A percentile compares a stretch with the other conserved stretches of the same genome.
Evolutionary conservation across 2,113 vertebrate genomes (phyloP).

Genomic region (Neogale vison): DNA sequence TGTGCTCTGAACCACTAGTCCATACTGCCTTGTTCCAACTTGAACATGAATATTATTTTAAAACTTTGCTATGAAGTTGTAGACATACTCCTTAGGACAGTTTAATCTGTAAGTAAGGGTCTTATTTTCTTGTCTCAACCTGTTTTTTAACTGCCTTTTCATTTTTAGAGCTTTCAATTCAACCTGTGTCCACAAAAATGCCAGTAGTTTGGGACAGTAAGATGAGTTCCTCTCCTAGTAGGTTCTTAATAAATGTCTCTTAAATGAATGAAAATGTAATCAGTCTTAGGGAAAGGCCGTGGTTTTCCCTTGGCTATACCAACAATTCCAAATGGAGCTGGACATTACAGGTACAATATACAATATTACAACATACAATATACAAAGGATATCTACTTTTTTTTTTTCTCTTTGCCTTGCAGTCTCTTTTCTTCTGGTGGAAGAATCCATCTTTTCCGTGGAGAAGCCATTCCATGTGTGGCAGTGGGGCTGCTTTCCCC

Average conservation of each 20-base stretch:
- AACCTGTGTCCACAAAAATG: neutral
- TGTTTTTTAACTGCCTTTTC: neutral
- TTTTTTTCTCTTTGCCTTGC: neutral
- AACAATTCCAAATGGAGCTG: neutral
- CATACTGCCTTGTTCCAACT: neutral
- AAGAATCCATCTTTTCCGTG: neutral
- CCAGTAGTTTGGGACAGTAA: neutral
- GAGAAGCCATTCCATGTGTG: neutral
- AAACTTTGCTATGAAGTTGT: neutral
- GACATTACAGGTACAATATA: neutral
- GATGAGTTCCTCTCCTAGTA: neutral
- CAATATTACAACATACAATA: neutral
- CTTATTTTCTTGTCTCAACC: neutral
- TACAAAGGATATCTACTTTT: neutral
- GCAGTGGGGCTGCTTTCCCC: neutral
- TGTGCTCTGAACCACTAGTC: neutral
- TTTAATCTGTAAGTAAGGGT: neutral
- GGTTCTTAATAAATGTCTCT: neutral
- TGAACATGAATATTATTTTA: neutral
- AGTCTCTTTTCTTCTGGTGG: neutral
- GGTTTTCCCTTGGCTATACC: neutral
- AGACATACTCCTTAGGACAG: neutral
- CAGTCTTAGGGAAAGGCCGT: neutral
- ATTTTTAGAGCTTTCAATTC: neutral
- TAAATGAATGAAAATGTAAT: neutral